Evolutionary conservation across 2,113 vertebrate genomes (phyloP).

Genomic region (Alligator sinensis): DNA sequence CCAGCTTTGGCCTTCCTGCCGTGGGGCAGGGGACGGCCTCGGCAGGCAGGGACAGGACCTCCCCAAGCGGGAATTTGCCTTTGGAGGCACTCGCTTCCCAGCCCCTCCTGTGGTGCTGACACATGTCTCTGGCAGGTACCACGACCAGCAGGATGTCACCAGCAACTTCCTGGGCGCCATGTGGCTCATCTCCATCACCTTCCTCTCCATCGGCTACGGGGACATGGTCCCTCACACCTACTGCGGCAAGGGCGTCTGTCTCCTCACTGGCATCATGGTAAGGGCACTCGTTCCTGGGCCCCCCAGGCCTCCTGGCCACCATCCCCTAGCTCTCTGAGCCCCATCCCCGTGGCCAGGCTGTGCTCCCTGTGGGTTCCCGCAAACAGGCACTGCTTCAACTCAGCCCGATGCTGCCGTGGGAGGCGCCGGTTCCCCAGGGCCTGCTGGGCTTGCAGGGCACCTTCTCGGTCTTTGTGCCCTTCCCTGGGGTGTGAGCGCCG

Average conservation of each 20-base stretch:
- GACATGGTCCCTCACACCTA: slow-evolving; percentile 99
- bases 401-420: too few relatives aligned
- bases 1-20: too few relatives aligned
- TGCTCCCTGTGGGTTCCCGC: too few relatives aligned
- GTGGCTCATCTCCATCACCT: slow-evolving; percentile 99
- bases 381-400: too few relatives aligned
- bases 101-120: neutral
- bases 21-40: too few relatives aligned
- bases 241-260: slow-evolving; percentile 97
- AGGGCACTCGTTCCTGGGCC: slow-evolving; percentile 33
- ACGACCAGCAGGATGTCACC: slow-evolving; percentile 96
- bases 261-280: slow-evolving; percentile 99
- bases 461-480: too few relatives aligned
- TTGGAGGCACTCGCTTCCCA: neutral
- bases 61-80: too few relatives aligned
- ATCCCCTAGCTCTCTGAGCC: neutral
- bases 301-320: neutral
- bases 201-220: slow-evolving; percentile 97
- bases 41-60: too few relatives aligned
- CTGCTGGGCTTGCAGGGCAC: neutral
- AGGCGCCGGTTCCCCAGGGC: fast-evolving
- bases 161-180: slow-evolving; percentile 99
- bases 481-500: too few relatives aligned
- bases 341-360: too few relatives aligned
- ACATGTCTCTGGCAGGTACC: slow-evolving; percentile 85